Percentiles rank a stretch among this genome's conserved stretches.
Conservation (phyloP, 2,888 invertebrate genomes). For the Amiota mariae region DNA sequence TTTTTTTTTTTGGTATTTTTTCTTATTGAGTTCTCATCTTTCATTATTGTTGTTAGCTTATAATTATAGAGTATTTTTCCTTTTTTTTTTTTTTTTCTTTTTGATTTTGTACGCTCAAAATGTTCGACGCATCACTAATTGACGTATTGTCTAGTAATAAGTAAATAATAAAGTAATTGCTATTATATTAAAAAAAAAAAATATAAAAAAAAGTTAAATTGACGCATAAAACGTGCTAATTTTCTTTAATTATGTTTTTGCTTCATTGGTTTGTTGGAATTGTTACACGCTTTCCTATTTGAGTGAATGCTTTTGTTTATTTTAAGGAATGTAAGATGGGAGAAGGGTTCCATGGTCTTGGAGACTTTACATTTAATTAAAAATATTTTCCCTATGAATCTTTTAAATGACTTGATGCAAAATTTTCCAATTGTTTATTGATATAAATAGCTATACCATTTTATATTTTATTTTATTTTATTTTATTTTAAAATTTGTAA, state of each 20-base stretch:
- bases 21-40: no score
- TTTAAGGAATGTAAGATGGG: neutral
- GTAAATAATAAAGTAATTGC: conserved; percentile 44
- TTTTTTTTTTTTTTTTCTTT: neutral
- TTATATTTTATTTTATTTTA: no score
- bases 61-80: neutral
- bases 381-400: no score
- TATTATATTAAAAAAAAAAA: conserved; percentile 11
- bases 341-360: neutral
- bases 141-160: conserved; percentile 51
- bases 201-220: neutral
- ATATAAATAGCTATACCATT: no score
- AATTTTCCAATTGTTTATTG: no score
- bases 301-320: neutral
- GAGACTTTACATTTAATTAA: neutral
- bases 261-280: neutral
- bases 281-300: no score
- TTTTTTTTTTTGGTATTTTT: no score
- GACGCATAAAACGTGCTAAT: conserved; percentile 10
- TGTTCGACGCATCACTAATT: conserved; percentile 42
- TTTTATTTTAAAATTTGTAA: no score
- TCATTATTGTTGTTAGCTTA: no score
- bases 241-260: conserved; percentile 13
- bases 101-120: neutral
- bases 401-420: no score